Percentiles rank a stretch among this genome's conserved stretches.
Conservation (phyloP, 2,113 vertebrate genomes). For the Indri indri region DNA sequence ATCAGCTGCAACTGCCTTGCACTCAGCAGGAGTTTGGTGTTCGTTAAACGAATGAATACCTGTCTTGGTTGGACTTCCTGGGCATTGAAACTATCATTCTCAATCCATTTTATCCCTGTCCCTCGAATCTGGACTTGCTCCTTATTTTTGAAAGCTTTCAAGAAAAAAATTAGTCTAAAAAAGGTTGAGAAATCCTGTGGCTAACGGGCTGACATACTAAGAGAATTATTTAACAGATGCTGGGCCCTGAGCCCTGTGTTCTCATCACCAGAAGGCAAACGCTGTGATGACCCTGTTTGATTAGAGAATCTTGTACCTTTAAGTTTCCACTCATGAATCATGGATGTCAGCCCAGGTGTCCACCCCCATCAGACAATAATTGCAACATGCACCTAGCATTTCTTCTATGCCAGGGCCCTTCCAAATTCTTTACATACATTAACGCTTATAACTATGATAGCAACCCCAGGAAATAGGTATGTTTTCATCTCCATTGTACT, state of each 20-base stretch:
- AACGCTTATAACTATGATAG: neutral
- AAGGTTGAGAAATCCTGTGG: neutral
- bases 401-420: neutral
- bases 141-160: neutral
- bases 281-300: neutral
- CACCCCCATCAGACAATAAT: neutral
- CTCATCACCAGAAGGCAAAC: neutral
- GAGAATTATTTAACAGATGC: slow-evolving; percentile 53
- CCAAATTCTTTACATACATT: neutral
- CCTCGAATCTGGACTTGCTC: neutral
- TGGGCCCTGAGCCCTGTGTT: neutral
- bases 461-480: neutral
- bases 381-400: neutral
- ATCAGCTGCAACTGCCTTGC: neutral
- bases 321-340: neutral
- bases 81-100: neutral
- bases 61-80: neutral
- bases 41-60: neutral
- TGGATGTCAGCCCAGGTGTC: neutral
- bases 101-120: neutral
- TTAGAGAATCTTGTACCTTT: neutral
- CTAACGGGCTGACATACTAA: neutral
- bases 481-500: neutral
- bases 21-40: neutral
- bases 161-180: neutral